Conservation (phyloP, 2,797 vertebrate genomes). For the Bovichtus variegatus region DNA sequence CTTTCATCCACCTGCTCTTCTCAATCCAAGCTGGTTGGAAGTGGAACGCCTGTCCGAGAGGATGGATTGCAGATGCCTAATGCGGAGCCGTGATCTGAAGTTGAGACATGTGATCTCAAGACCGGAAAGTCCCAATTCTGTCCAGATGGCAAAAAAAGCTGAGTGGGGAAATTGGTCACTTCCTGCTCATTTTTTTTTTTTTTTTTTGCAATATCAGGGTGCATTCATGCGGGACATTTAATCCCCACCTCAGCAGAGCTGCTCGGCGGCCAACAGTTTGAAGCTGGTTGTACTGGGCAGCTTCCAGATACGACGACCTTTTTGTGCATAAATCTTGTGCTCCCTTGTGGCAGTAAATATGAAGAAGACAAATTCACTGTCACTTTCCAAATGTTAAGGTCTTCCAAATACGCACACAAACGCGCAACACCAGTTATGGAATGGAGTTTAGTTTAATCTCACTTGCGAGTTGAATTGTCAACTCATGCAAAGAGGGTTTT, state of each 20-base stretch:
- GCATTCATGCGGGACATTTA: constrained; percentile 71
- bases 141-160: constrained; percentile 44
- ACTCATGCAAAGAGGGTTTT: neutral
- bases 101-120: constrained; percentile 14
- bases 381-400: neutral
- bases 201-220: constrained; percentile 55
- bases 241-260: constrained; percentile 63
- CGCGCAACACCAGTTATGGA: neutral
- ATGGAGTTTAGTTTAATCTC: neutral
- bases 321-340: constrained; percentile 38
- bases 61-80: constrained; percentile 32
- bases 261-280: constrained; percentile 40
- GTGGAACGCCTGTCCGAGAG: constrained; percentile 8
- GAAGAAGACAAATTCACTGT: constrained; percentile 24
- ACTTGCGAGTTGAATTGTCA: constrained; percentile 1
- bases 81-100: constrained; percentile 20
- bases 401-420: neutral
- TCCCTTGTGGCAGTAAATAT: constrained; percentile 41
- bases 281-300: constrained; percentile 39
- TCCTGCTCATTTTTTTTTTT: constrained; percentile 29
- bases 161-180: constrained; percentile 50
- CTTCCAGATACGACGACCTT: constrained; percentile 42
- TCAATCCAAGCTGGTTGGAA: neutral
- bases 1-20: constrained; percentile 13
- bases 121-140: constrained; percentile 26